phyloP scores from a whole-genome alignment of 2,888 invertebrate genomes.

The Eucriotettix oculatus region DNA sequence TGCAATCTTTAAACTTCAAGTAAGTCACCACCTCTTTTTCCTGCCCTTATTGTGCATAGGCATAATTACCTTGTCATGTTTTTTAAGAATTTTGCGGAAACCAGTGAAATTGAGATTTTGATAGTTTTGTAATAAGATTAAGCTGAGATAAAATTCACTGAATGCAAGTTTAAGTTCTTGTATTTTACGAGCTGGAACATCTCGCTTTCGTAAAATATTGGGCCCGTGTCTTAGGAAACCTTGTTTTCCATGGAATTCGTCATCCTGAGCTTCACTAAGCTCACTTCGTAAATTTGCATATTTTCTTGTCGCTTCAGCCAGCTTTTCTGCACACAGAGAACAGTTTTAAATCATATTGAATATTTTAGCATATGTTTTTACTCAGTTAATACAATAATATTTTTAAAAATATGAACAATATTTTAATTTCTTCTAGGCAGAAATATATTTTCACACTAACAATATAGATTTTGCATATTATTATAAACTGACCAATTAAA shows the following conservation, averaged over 20 bases:
- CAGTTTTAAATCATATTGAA: neutral
- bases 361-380: neutral
- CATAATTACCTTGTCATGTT: constrained; percentile 60
- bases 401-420: neutral
- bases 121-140: constrained; percentile 75
- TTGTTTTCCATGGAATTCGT: constrained; percentile 12
- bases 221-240: constrained; percentile 12
- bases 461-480: no score
- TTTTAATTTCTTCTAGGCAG: no score
- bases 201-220: constrained; percentile 19
- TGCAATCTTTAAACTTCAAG: no score
- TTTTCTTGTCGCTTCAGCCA: constrained; percentile 74
- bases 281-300: constrained; percentile 58
- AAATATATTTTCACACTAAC: no score
- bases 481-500: no score
- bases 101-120: constrained; percentile 80
- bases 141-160: constrained; percentile 74
- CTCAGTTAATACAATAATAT: no score
- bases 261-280: constrained; percentile 33
- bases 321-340: constrained; percentile 41
- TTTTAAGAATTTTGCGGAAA: constrained; percentile 78
- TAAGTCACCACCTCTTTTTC: no score
- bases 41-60: neutral
- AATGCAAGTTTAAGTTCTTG: constrained; percentile 77
- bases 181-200: constrained; percentile 45